phyloP scores from a whole-genome alignment of 53 echinoderm and acorn worm genomes.

The Antedon mediterranea region DNA sequence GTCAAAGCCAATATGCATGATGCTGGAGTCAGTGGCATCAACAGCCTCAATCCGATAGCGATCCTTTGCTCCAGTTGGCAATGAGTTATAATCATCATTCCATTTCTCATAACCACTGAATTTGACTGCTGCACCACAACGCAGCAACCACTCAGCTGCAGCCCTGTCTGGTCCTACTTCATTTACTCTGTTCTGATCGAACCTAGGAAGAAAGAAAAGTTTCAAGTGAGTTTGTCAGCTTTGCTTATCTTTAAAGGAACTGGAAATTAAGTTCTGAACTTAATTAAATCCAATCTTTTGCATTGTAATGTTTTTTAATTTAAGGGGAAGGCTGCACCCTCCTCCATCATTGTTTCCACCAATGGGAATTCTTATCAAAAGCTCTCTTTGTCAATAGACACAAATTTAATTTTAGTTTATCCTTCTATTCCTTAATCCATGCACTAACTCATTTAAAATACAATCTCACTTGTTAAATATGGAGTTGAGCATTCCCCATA shows the following conservation, averaged over 20 bases:
- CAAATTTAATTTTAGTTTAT: too few species aligned
- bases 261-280: too few species aligned
- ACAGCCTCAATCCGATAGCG: conserved; percentile 52
- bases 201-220: conserved; percentile 13
- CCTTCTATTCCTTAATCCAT: too few species aligned
- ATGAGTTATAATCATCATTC: conserved; percentile 70
- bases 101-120: conserved; percentile 59
- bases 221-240: too few species aligned
- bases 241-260: too few species aligned
- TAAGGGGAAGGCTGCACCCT: too few species aligned
- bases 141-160: conserved; percentile 71
- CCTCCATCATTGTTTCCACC: too few species aligned
- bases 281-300: too few species aligned
- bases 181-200: conserved; percentile 55
- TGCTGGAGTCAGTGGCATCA: conserved; percentile 80
- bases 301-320: too few species aligned
- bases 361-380: too few species aligned
- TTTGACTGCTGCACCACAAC: conserved; percentile 75
- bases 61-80: conserved; percentile 46
- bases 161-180: conserved; percentile 80
- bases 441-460: background rate
- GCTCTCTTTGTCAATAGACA: too few species aligned
- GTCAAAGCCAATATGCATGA: conserved; percentile 92
- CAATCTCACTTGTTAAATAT: conserved; percentile 69
- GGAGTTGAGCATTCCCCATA: conserved; percentile 75